phyloP scores from a whole-genome alignment of 2,888 invertebrate genomes.

The Hyles lineata region DNA sequence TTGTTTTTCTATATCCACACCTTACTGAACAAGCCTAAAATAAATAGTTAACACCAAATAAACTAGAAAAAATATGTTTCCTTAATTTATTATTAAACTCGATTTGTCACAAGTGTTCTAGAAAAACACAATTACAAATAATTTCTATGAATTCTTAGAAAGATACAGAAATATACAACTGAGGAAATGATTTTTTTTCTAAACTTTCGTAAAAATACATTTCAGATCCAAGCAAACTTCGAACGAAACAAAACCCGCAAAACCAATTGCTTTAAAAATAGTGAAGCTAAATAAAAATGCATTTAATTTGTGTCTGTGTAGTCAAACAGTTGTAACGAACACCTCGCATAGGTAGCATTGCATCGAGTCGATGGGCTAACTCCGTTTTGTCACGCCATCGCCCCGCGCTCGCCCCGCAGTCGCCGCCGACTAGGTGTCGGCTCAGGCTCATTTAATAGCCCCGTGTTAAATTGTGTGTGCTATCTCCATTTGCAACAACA shows the following conservation, averaged over 20 bases:
- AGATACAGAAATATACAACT: too few species aligned
- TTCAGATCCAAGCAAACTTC: neutral
- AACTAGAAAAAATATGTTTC: too few species aligned
- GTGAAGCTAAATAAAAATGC: constrained; percentile 47
- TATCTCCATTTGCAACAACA: constrained; percentile 68
- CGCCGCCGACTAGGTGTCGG: constrained; percentile 48
- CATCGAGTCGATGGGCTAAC: constrained; percentile 58
- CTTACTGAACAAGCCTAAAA: neutral
- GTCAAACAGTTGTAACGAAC: constrained; percentile 67
- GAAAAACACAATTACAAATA: too few species aligned
- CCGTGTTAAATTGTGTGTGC: constrained; percentile 74
- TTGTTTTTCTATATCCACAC: constrained; percentile 45
- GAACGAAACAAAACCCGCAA: neutral
- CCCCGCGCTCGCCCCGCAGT: neutral
- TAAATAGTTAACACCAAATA: too few species aligned
- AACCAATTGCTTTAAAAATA: neutral
- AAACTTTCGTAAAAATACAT: neutral
- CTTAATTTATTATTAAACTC: too few species aligned
- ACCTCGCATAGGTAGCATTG: constrained; percentile 54
- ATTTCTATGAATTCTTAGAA: too few species aligned
- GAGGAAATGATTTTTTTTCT: too few species aligned
- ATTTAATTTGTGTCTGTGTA: constrained; percentile 58
- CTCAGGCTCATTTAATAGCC: constrained; percentile 52
- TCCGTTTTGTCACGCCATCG: constrained; percentile 72
- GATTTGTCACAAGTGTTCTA: too few species aligned